These are phyloP conservation scores for Clanis bilineata DNA, from an alignment of 2,888 invertebrate species.

Conservation along the genomic window DNA sequence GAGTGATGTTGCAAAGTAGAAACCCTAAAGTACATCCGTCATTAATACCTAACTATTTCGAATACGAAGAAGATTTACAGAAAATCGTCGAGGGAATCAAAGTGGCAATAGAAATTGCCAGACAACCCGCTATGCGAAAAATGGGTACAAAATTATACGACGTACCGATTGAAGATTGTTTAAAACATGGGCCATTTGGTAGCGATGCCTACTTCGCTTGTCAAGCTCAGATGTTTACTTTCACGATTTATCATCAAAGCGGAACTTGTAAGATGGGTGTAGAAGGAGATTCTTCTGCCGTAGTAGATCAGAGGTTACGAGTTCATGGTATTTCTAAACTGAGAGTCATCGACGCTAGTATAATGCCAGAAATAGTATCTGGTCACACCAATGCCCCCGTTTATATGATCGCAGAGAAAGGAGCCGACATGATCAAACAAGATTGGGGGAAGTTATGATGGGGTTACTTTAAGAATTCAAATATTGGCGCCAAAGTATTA, in stretches of 20 bases:
- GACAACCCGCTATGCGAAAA: slow-evolving; percentile 81
- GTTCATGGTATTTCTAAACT: slow-evolving; percentile 86
- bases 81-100: slow-evolving; percentile 85
- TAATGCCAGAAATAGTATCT: slow-evolving; percentile 90
- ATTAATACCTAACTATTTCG: slow-evolving; percentile 91
- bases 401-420: slow-evolving; percentile 92
- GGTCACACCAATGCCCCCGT: slow-evolving; percentile 90
- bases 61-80: slow-evolving; percentile 82
- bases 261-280: slow-evolving; percentile 87
- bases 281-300: slow-evolving; percentile 78
- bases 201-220: slow-evolving; percentile 88
- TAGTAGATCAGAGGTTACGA: slow-evolving; percentile 84
- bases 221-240: slow-evolving; percentile 84
- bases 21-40: slow-evolving; percentile 88
- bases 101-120: slow-evolving; percentile 79
- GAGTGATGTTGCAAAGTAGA: slow-evolving; percentile 84
- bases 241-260: slow-evolving; percentile 87
- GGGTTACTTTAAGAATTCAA: not conserved
- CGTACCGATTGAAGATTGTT: slow-evolving; percentile 83
- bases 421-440: slow-evolving; percentile 86
- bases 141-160: slow-evolving; percentile 83
- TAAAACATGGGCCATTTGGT: slow-evolving; percentile 76
- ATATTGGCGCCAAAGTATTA: not conserved
- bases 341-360: slow-evolving; percentile 89
- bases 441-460: slow-evolving; percentile 59